Conservation (phyloP, 37 sponge, comb jelly and placozoan genomes). For the Chondrilla cf. caribensis region DNA sequence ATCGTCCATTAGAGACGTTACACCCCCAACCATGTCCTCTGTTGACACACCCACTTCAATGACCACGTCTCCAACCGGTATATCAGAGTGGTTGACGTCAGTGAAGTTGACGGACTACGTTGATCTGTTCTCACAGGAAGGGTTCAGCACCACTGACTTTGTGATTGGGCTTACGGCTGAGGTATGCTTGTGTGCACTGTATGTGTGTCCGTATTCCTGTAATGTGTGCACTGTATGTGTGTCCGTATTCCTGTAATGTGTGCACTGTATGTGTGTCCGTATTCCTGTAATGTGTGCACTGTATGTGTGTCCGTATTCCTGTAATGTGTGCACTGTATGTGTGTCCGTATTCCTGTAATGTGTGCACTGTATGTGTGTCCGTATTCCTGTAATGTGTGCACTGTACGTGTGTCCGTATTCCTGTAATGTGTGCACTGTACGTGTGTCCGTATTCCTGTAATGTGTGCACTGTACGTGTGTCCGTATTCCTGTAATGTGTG, state of each 20-base stretch:
- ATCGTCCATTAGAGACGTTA: no score
- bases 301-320: neutral
- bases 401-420: neutral
- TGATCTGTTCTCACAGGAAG: slow-evolving; percentile 41
- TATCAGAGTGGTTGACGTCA: slow-evolving; percentile 60
- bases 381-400: no score
- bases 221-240: no score
- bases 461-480: no score
- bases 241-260: no score
- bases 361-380: neutral
- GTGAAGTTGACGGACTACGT: slow-evolving; percentile 76
- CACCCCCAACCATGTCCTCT: slow-evolving; percentile 5
- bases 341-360: no score
- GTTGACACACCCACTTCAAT: slow-evolving; percentile 20
- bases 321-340: no score
- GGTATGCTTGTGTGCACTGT: slow-evolving; percentile 32
- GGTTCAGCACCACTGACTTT: slow-evolving; percentile 75
- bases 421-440: neutral
- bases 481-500: no score
- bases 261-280: slow-evolving; percentile 15
- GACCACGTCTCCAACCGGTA: slow-evolving; percentile 36
- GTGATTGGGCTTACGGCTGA: slow-evolving; percentile 60
- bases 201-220: neutral
- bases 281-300: no score
- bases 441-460: no score